These are phyloP conservation scores for Dryobates pubescens DNA, from an alignment of 2,797 vertebrate genomes.

Conservation along the genomic window DNA sequence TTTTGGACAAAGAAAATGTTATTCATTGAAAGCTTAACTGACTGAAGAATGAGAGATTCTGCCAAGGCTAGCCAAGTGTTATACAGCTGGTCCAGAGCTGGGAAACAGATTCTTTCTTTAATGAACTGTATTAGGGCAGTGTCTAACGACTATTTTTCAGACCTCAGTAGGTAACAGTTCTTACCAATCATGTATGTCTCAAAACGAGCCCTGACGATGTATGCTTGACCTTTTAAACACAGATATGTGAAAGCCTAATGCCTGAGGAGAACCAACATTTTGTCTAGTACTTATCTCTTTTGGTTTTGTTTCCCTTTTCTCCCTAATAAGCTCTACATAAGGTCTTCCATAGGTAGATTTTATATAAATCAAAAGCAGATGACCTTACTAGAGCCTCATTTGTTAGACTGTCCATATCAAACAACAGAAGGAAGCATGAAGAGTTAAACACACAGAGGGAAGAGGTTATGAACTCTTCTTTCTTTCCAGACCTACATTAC, in stretches of 20 bases:
- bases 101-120: background rate
- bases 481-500: no score
- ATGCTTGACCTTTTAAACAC: background rate
- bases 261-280: no score
- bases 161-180: background rate
- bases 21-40: background rate
- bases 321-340: no score
- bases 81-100: background rate
- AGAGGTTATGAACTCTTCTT: no score
- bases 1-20: slow-evolving; percentile 15
- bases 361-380: no score
- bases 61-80: slow-evolving; percentile 29
- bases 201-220: background rate
- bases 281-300: no score
- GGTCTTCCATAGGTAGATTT: no score
- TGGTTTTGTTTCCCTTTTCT: no score
- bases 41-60: slow-evolving; percentile 1
- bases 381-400: no score
- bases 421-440: no score
- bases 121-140: background rate
- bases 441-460: no score
- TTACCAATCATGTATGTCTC: background rate
- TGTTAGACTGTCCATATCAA: no score
- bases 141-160: background rate
- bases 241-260: background rate